A percentile compares a stretch with the other conserved stretches of the same genome.
These are phyloP conservation scores for Parnassius orleans DNA, from an alignment of 2,888 invertebrate species.

Conservation along the genomic window DNA sequence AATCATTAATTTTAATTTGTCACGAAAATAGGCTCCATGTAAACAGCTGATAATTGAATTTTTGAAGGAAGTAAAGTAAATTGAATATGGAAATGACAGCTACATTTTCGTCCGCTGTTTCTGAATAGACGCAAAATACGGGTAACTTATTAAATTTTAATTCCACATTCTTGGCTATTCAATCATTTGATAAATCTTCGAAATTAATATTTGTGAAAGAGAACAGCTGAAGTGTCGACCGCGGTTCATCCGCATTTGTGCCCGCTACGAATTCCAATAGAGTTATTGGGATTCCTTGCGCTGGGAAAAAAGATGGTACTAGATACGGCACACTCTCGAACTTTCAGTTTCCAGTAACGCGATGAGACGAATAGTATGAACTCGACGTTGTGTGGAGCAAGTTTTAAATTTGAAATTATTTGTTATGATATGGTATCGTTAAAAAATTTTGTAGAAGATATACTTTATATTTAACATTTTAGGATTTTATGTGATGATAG, in stretches of 20 bases:
- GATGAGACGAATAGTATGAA: not conserved
- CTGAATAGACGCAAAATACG: not conserved
- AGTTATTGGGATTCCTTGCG: slow-evolving; percentile 14
- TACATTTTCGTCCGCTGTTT: too few species aligned
- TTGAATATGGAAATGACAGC: too few species aligned
- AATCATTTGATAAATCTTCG: slow-evolving; percentile 12
- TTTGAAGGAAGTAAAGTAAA: too few species aligned
- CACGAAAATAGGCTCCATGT: not conserved
- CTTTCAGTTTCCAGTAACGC: not conserved
- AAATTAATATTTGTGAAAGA: slow-evolving; percentile 24
- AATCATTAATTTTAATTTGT: too few species aligned
- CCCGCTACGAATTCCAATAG: slow-evolving; percentile 19
- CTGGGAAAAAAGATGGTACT: slow-evolving; percentile 7
- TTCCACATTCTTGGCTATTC: slow-evolving; percentile 19
- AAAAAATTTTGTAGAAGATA: too few species aligned
- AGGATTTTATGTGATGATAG: too few species aligned
- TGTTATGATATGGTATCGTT: too few species aligned
- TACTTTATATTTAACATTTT: too few species aligned
- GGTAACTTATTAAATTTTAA: slow-evolving; percentile 13
- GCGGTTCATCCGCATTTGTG: slow-evolving; percentile 7
- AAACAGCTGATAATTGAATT: too few species aligned
- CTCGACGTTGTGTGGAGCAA: too few species aligned
- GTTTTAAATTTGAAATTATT: too few species aligned
- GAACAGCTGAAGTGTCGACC: slow-evolving; percentile 17
- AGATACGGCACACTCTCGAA: slow-evolving; percentile 6